Base-by-base conservation (phyloP, 2,797 vertebrate species). In the Pangasius macronema region DNA sequence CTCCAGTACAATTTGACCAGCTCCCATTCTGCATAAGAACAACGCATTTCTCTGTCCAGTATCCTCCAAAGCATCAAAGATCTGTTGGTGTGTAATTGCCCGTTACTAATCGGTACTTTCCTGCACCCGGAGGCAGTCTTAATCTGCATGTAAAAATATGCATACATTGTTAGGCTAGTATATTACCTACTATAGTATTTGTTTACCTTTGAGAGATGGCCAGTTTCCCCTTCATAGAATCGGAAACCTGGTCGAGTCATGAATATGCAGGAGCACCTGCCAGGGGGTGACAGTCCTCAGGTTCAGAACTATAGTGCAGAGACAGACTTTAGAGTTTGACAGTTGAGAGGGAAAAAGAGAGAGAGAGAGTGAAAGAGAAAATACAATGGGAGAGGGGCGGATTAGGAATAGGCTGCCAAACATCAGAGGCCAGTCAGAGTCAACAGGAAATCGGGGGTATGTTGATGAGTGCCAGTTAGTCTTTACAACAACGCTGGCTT, bases 201-300 rank as follows among this genome's bases (percentile, higher is more conserved):
- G 85, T 87, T 92, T 87, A 87, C 92, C 91, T 93, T 89, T 89
- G 89, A 93, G 91, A 87, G 93, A 86, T 93, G 90, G 92, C 90
- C 91, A 84, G 93, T 92, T 93, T 88, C 93, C 94, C 92, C 94
- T 94, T 92, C 93, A 72, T 83, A 75, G 86, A 89, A 89, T 87
- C 91, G 92, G 90, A 89, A 86, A 89, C 91, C 72, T 84, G 77
- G 83, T 39, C 18, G 22, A 11, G 39, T 91, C 93, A 95, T 96
- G 95, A 96, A 96, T 96, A 96, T 96, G 95, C 94, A 96, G 93
- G 84, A 91, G 92, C 95, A 95, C 94, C 95, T 95, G 95, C 91
- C 94, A 92, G 92, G 89, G 85, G 88, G 57, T 91, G 90, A 88
- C 93, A 92, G 92, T 91, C 92, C 94, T 94, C 88, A 87, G 88